These are phyloP conservation scores for Hydrozoanthus tunicans DNA, from an alignment of 64 coral and sea anemone genomes.

Conservation along the genomic window DNA sequence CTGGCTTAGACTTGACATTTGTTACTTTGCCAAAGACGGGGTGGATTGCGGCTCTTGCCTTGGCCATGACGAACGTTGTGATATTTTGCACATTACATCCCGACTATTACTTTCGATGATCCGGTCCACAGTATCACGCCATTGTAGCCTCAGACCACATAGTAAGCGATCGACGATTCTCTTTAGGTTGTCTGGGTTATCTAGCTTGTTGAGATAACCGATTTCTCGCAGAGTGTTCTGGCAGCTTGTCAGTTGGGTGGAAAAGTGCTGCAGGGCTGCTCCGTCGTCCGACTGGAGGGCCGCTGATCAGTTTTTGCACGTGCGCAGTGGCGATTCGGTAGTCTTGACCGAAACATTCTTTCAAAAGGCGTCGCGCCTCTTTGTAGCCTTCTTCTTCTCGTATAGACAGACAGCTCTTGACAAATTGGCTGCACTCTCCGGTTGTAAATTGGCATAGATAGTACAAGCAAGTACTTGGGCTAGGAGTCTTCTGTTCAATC, in stretches of 20 bases:
- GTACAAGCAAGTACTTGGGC: slow-evolving; percentile 32
- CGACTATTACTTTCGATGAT: slow-evolving; percentile 12
- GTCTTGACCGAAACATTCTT: slow-evolving; percentile 51
- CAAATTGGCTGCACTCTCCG: slow-evolving; percentile 37
- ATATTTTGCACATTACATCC: slow-evolving; percentile 49
- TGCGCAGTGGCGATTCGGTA: slow-evolving; percentile 39
- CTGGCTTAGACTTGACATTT: background rate
- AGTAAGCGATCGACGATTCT: slow-evolving; percentile 52
- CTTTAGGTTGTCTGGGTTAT: slow-evolving; percentile 65
- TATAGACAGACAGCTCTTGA: slow-evolving; percentile 40
- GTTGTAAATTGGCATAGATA: slow-evolving; percentile 52
- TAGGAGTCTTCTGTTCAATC: slow-evolving; percentile 47
- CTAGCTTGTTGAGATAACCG: slow-evolving; percentile 44
- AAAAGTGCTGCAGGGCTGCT: slow-evolving; percentile 46
- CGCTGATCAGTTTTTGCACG: slow-evolving; percentile 50
- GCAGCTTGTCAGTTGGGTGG: slow-evolving; percentile 36
- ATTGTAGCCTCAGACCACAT: slow-evolving; percentile 28
- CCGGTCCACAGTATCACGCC: slow-evolving; percentile 53
- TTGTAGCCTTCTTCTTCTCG: slow-evolving; percentile 25
- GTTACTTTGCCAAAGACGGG: slow-evolving; percentile 53
- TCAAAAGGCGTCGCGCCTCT: slow-evolving; percentile 28
- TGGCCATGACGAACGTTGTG: background rate
- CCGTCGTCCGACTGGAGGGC: slow-evolving; percentile 40
- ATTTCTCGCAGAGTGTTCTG: slow-evolving; percentile 51
- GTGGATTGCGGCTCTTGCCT: slow-evolving; percentile 53